Base-by-base conservation (phyloP, 2,888 invertebrate species). In the Monopis laevigella region DNA sequence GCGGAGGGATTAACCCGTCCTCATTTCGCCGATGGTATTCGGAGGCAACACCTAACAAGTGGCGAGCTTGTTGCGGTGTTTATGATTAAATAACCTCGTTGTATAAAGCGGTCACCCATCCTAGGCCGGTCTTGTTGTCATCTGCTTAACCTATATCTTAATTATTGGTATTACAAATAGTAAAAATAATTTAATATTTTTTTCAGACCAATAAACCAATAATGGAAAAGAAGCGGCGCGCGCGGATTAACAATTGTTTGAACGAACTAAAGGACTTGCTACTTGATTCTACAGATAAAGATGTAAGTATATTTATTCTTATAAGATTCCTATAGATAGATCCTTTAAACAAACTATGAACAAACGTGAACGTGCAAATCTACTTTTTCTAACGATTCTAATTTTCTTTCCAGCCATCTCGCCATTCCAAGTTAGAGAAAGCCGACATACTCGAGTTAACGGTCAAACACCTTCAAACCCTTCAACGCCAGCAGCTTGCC, bases 381-480 rank as follows among this genome's bases (percentile, higher is more conserved):
- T 6, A 13, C 10, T 27, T 27, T 27, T n/a, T n/a, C 3, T n/a
- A 2, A 3, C 10, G 27, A 27, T 6, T 8, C n/a, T n/a, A 16
- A 36, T 41, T 24, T 40, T 46, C 21, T 53, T 85, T 85, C 45
- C 85, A 96, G 94, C 93, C 95, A 26, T 88, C 93, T 2, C 87
- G 95, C 43, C 96, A 96, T 74, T 93, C 94, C 3, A 97, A 97
- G 65, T 81, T 97, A 56, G 97, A 97, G 69, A 97, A 97, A 64
- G 96, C 97, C 1, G 97, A 97, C 67, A 96, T 97, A 52, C 78
- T 97, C 41, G 97, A 97, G 71, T 89, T 96, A 84, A 95, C 96
- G 1, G 96, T 97, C 35, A 92, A 93, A 62, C 95, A 96, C 64
- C 82, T 98, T 39, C 93, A 95, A 63, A 89, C 90, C 46, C 78